phyloP scores from a whole-genome alignment of 30 jellyfish, hydroid and myxozoan species.

The Thelohanellus kitauei region DNA sequence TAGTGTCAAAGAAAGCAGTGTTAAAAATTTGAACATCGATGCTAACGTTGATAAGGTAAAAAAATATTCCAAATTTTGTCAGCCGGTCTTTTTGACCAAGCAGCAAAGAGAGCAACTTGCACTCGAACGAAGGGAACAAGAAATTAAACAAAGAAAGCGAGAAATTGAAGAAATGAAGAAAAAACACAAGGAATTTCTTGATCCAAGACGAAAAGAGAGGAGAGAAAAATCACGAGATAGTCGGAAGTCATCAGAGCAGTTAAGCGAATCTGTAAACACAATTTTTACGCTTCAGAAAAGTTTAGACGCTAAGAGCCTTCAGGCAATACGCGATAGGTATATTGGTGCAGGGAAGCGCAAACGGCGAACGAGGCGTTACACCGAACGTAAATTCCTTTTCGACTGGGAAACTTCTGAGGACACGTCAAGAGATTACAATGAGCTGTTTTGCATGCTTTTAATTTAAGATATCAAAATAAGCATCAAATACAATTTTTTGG shows the following conservation, averaged over 20 bases:
- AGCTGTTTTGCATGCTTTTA: conserved; percentile 14
- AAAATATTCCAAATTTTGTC: too few relatives aligned
- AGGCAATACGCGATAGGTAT: conserved; percentile 8
- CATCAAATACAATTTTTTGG: conserved; percentile 83
- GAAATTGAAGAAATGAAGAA: conserved; percentile 31
- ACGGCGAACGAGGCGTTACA: conserved; percentile 34
- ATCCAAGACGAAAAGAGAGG: conserved; percentile 27
- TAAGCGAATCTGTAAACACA: conserved; percentile 7
- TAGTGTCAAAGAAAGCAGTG: too few relatives aligned
- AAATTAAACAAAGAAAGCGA: conserved; percentile 26
- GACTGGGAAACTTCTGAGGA: conserved; percentile 98
- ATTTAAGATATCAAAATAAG: conserved; percentile 30
- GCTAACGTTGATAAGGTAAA: too few relatives aligned
- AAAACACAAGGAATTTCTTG: conserved; percentile 16
- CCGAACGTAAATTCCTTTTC: conserved; percentile 66
- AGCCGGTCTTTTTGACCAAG: conserved; percentile 69
- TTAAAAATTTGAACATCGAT: too few relatives aligned
- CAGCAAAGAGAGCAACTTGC: conserved; percentile 30
- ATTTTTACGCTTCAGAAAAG: conserved; percentile 11
- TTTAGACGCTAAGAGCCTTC: neutral
- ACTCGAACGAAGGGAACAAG: conserved; percentile 25
- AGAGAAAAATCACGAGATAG: conserved; percentile 16
- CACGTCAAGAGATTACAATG: conserved; percentile 60
- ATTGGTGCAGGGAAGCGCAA: conserved; percentile 38
- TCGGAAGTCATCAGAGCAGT: conserved; percentile 2